Evolutionary conservation across 2,113 vertebrate genomes (phyloP).

Genomic region (Dicentrarchus labrax): DNA sequence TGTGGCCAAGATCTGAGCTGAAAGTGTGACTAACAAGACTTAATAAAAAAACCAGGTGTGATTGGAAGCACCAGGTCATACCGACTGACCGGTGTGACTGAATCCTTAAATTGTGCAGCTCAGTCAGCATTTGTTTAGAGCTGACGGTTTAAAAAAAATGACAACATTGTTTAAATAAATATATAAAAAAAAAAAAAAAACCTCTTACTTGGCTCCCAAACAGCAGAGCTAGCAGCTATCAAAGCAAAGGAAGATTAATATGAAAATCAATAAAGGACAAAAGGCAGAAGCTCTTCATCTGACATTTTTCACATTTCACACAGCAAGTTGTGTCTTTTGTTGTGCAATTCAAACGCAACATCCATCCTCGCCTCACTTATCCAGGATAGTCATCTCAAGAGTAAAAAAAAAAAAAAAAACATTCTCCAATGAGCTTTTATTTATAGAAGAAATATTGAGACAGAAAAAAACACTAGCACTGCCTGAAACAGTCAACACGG

Average conservation of each 20-base stretch:
- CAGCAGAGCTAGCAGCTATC: background rate
- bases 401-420: slow-evolving; percentile 10
- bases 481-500: background rate
- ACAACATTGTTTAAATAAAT: background rate
- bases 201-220: background rate
- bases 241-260: background rate
- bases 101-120: background rate
- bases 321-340: background rate
- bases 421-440: background rate
- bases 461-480: background rate
- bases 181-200: background rate
- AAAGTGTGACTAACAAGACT: background rate
- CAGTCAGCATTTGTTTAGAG: background rate
- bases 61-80: background rate
- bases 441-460: background rate
- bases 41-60: background rate
- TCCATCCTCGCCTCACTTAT: background rate
- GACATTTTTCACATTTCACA: slow-evolving; percentile 2
- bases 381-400: background rate
- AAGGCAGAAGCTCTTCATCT: background rate
- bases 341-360: background rate
- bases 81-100: background rate
- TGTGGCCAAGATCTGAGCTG: background rate
- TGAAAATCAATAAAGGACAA: slow-evolving; percentile 33
- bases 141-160: background rate